phyloP scores from a whole-genome alignment of 2,797 vertebrate genomes.

The Malurus splendens region DNA sequence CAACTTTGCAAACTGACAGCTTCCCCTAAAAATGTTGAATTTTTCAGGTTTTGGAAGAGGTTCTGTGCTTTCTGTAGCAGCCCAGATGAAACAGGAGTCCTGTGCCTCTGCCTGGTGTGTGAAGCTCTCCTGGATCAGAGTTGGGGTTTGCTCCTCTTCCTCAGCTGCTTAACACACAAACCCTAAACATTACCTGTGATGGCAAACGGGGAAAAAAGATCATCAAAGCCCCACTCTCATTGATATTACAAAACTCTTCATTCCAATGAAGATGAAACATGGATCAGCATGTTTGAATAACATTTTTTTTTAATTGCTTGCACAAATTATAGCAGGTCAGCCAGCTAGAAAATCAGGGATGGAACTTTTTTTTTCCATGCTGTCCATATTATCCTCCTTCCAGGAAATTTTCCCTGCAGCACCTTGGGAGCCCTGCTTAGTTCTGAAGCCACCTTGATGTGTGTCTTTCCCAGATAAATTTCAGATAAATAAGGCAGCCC shows the following conservation, averaged over 20 bases:
- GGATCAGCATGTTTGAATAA: background rate
- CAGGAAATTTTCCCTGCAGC: background rate
- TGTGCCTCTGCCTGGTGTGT: background rate
- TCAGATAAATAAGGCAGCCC: background rate
- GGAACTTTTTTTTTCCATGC: background rate
- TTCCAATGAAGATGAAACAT: background rate
- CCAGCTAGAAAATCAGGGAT: background rate
- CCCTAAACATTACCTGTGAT: background rate
- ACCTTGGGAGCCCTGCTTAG: background rate
- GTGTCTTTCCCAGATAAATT: background rate
- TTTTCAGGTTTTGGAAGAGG: background rate
- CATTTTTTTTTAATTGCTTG: background rate
- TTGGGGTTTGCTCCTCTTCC: accelerated
- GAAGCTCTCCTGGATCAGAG: background rate
- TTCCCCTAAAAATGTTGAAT: no score
- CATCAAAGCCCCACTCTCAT: background rate
- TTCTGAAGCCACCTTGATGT: background rate
- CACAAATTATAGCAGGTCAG: background rate
- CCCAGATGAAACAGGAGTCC: background rate
- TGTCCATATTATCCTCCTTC: background rate
- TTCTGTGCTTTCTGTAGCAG: background rate
- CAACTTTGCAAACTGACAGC: background rate
- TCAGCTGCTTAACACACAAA: background rate
- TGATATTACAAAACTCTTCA: background rate
- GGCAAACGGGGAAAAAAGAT: accelerated